A percentile compares a stretch with the other conserved stretches of the same genome.
These are phyloP conservation scores for Crepidodera aurea DNA, from an alignment of 2,888 invertebrate species.

Conservation along the genomic window DNA sequence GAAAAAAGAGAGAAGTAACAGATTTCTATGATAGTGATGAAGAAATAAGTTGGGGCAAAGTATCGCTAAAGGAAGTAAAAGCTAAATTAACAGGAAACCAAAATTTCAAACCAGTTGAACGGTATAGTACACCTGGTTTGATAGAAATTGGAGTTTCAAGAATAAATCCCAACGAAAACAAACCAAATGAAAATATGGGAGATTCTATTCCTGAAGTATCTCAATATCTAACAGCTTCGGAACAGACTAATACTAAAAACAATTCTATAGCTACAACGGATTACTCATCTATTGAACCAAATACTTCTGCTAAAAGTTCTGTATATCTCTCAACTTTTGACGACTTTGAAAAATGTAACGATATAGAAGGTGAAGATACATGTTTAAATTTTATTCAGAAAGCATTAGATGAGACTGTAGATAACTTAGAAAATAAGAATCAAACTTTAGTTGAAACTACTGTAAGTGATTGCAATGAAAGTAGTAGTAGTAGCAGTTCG, in stretches of 20 bases:
- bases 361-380: too few species aligned
- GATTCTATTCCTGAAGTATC: background rate
- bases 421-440: background rate
- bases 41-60: slow-evolving; percentile 34
- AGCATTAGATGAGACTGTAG: too few species aligned
- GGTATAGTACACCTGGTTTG: background rate
- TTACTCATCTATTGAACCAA: slow-evolving; percentile 1
- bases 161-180: too few species aligned
- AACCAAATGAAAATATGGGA: slow-evolving; percentile 7
- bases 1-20: slow-evolving; percentile 16
- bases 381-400: too few species aligned
- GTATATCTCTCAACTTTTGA: too few species aligned
- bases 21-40: slow-evolving; percentile 33
- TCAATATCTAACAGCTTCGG: slow-evolving; percentile 25
- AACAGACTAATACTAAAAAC: background rate
- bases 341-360: too few species aligned
- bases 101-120: background rate
- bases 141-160: background rate
- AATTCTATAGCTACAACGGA: background rate
- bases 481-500: too few species aligned
- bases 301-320: background rate
- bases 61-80: slow-evolving; percentile 32
- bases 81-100: too few species aligned
- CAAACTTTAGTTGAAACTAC: slow-evolving; percentile 1
- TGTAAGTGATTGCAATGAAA: background rate